These are phyloP conservation scores for Alouatta palliata DNA, from an alignment of 2,113 vertebrate species.

Conservation along the genomic window DNA sequence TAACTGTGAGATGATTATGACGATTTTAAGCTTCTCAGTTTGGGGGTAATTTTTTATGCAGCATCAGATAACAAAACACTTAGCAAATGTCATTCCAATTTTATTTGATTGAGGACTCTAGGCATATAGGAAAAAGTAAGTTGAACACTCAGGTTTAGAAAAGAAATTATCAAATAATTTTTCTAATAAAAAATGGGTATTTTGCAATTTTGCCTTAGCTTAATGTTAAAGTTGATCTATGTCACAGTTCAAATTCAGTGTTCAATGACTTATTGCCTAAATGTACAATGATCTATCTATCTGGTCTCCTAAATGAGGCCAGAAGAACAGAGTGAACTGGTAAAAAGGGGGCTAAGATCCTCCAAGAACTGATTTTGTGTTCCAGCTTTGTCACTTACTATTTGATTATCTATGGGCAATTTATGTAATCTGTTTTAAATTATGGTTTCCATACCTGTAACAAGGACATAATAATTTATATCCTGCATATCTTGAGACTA, in stretches of 20 bases:
- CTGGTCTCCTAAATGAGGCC: neutral
- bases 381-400: neutral
- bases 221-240: neutral
- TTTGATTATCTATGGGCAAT: neutral
- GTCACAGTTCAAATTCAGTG: neutral
- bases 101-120: neutral
- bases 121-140: neutral
- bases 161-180: neutral
- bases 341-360: neutral
- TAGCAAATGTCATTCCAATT: neutral
- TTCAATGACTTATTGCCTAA: neutral
- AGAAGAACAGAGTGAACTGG: neutral
- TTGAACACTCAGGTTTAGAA: neutral
- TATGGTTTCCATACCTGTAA: neutral
- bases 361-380: neutral
- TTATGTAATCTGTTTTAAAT: constrained; percentile 6
- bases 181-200: neutral
- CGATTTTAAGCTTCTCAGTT: neutral
- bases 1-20: neutral
- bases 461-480: neutral
- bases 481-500: neutral
- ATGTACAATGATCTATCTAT: neutral
- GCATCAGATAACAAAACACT: neutral
- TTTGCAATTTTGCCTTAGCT: neutral
- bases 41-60: neutral